A percentile compares a stretch with the other conserved stretches of the same genome.
phyloP scores from a whole-genome alignment of 2,888 invertebrate species.

The Clitarchus hookeri region DNA sequence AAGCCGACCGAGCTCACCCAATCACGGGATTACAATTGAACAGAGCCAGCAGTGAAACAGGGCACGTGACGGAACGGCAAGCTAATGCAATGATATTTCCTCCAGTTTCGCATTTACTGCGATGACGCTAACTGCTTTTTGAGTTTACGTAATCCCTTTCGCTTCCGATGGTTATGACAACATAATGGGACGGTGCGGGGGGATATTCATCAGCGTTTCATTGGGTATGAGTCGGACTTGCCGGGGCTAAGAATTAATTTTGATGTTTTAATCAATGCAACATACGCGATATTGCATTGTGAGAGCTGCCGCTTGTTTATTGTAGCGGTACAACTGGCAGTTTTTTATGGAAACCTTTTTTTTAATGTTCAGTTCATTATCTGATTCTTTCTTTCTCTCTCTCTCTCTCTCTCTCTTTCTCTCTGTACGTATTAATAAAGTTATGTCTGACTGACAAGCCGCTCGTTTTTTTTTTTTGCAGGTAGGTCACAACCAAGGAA shows the following conservation, averaged over 20 bases:
- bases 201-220: background rate
- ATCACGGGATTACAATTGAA: no score
- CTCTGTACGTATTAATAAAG: background rate
- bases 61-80: background rate
- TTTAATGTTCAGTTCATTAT: background rate
- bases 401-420: no score
- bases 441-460: background rate
- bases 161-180: background rate
- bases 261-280: background rate
- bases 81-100: background rate
- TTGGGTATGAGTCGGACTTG: background rate
- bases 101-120: background rate
- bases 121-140: background rate
- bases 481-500: background rate
- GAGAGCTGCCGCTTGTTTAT: background rate
- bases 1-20: no score
- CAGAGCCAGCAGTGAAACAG: no score
- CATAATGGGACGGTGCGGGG: background rate
- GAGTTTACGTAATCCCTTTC: background rate
- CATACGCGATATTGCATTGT: background rate
- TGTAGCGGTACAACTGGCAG: background rate
- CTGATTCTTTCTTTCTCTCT: background rate
- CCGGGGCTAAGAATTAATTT: background rate
- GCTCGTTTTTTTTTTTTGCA: background rate
- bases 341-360: background rate